Evolutionary conservation across 2,888 invertebrate species (phyloP).

Genomic region (Trissolcus japonicus): DNA sequence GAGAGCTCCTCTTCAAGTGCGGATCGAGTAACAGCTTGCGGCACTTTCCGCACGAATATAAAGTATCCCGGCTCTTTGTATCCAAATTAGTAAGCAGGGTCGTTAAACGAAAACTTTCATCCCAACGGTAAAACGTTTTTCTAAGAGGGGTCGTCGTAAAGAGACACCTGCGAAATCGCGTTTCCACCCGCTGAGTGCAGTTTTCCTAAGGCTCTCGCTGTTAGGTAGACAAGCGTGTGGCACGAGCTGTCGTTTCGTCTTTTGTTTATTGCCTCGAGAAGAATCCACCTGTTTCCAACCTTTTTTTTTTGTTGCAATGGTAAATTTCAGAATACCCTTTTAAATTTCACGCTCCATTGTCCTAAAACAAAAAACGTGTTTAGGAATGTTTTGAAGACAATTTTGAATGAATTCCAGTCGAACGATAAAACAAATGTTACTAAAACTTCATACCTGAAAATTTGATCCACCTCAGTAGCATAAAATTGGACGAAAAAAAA

Average conservation of each 20-base stretch:
- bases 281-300: constrained; percentile 6
- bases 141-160: constrained; percentile 13
- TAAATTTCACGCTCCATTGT: constrained; percentile 10
- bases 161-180: constrained; percentile 25
- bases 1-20: too few species aligned
- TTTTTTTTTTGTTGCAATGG: not conserved
- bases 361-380: not conserved
- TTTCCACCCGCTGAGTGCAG: constrained; percentile 18
- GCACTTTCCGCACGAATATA: too few species aligned
- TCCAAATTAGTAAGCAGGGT: constrained; percentile 13
- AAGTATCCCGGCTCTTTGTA: constrained; percentile 3
- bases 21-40: too few species aligned
- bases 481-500: constrained; percentile 2
- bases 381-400: not conserved
- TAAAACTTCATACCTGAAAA: not conserved
- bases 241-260: constrained; percentile 22
- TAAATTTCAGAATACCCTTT: not conserved
- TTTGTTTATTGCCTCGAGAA: constrained; percentile 10
- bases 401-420: not conserved
- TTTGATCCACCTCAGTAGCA: not conserved
- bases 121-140: constrained; percentile 5
- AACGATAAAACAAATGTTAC: not conserved
- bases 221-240: constrained; percentile 19
- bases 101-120: constrained; percentile 36
- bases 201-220: constrained; percentile 13